Evolutionary conservation across 2,888 invertebrate species (phyloP).

Genomic region (Gandaritis pyraliata): DNA sequence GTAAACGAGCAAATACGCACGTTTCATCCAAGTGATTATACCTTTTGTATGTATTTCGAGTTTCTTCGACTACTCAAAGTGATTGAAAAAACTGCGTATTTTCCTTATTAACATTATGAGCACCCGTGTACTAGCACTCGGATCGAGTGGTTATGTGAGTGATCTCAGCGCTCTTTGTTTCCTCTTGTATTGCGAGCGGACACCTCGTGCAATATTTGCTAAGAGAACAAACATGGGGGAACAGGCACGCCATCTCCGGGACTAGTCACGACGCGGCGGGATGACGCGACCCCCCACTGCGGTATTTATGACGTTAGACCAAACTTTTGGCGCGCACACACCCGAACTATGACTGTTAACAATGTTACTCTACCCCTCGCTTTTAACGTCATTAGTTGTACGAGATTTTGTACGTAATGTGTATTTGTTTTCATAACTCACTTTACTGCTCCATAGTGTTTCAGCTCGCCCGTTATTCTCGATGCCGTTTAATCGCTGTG

Average conservation of each 20-base stretch:
- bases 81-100: no score
- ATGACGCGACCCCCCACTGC: slow-evolving; percentile 66
- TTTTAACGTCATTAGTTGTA: slow-evolving; percentile 81
- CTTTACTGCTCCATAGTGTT: slow-evolving; percentile 67
- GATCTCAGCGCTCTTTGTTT: background rate
- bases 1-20: no score
- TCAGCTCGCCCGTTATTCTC: slow-evolving; percentile 67
- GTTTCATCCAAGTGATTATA: no score
- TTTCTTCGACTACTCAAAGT: no score
- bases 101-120: background rate
- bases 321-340: slow-evolving; percentile 80
- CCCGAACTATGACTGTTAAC: slow-evolving; percentile 80
- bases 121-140: background rate
- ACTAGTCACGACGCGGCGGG: slow-evolving; percentile 43
- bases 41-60: no score
- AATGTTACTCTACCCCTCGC: slow-evolving; percentile 81
- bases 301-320: slow-evolving; percentile 78
- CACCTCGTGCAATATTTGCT: background rate
- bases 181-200: background rate
- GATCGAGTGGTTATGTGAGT: slow-evolving; percentile 8
- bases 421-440: slow-evolving; percentile 81
- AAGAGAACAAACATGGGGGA: background rate
- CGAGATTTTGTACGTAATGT: slow-evolving; percentile 79
- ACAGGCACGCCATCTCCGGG: slow-evolving; percentile 33
- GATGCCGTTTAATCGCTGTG: slow-evolving; percentile 74